Evolutionary conservation across 1,140 invertebrate species (phyloP), one percentile per base, ranked within the genome.

Genomic region (Drosophila micromelanica): DNA sequence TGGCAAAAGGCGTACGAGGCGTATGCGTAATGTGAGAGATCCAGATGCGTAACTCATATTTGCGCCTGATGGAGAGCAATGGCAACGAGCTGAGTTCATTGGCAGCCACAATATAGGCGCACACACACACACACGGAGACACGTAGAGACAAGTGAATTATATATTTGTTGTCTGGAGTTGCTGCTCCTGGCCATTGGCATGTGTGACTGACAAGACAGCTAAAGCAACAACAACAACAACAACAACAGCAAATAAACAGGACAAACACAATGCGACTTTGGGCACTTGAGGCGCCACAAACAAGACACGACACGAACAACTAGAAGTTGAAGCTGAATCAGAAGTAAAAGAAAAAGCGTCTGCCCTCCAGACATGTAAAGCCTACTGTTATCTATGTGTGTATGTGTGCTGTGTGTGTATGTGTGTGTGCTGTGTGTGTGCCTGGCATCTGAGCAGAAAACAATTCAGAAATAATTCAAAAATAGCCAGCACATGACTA

Each of bases 11-110:
- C 20, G 42, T 52, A 65, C 35, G 56, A 3, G 72, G 76, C 78
- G 82, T 89, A 82, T 78, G 71, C 65, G 76, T 89, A 87, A 79
- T 87, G 78, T 87, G 78, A 86, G n/a, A n/a, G n/a, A 70, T 71
- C 51, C 49, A 64, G 62, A 52, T 46, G 63, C 51, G 40, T 73
- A 65, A 76, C 68, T 85, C 82, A 81, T 86, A 78, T 81, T 78
- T 85, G 60, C 72, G 73, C 52, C 27, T 60, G 55, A 43, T 42
- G 54, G 38, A 40, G 42, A 40, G 32, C 38, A 55, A 30, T 37
- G 8, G 23, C 17, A 49, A 23, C 35, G 38, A 8, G 3, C 32
- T 59, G 70, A 75, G 75, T 60, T 77, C 70, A 76, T 64, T 74
- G 74, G 13, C 56, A 73, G 30, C 15, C 56, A 49, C 11, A 15